Conservation (phyloP, 2,797 vertebrate species). For the Ctenochaetus hawaiiensis region DNA sequence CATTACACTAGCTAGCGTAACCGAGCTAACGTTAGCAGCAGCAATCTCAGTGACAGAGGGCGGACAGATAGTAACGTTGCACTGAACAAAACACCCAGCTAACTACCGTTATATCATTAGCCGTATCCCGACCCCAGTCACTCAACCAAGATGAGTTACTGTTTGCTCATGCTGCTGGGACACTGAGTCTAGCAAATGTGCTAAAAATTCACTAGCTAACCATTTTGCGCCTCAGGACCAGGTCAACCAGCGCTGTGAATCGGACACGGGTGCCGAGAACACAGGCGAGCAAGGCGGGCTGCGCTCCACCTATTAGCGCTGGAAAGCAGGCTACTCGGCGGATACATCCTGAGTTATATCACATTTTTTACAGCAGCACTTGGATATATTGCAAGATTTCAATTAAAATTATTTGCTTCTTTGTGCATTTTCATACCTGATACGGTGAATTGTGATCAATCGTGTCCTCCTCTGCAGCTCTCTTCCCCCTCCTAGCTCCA, state of each 20-base stretch:
- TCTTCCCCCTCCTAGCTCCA: slow-evolving; percentile 93
- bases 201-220: slow-evolving; percentile 43
- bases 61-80: slow-evolving; percentile 63
- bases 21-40: slow-evolving; percentile 67
- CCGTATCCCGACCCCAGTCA: not conserved
- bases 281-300: slow-evolving; percentile 71
- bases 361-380: not conserved
- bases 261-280: slow-evolving; percentile 71
- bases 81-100: slow-evolving; percentile 64
- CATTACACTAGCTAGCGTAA: slow-evolving; percentile 23
- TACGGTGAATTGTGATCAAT: slow-evolving; percentile 87
- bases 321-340: slow-evolving; percentile 12
- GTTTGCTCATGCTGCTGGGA: not conserved
- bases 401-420: not conserved
- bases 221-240: slow-evolving; percentile 61
- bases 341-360: not conserved
- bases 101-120: slow-evolving; percentile 28
- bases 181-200: not conserved
- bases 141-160: not conserved
- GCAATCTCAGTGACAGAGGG: slow-evolving; percentile 77
- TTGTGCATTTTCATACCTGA: slow-evolving; percentile 77
- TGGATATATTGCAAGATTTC: not conserved
- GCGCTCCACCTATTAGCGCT: slow-evolving; percentile 40
- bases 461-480: slow-evolving; percentile 85
- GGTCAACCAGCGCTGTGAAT: slow-evolving; percentile 61